A percentile compares a stretch with the other conserved stretches of the same genome.
These are phyloP conservation scores for Cyaniris semiargus DNA, from an alignment of 2,888 invertebrate genomes.

Conservation along the genomic window DNA sequence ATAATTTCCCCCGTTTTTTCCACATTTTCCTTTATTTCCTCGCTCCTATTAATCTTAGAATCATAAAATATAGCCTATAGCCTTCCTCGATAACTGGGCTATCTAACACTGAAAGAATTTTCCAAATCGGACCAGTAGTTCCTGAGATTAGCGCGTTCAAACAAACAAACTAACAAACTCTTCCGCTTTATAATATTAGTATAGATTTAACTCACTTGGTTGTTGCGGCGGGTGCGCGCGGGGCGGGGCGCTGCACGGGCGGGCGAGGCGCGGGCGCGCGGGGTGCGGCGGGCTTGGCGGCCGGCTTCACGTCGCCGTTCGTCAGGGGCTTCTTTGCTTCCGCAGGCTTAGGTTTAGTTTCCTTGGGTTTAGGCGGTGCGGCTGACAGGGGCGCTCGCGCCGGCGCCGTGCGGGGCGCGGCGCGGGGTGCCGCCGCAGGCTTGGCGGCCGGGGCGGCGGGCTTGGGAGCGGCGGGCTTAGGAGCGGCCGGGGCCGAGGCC, in stretches of 20 bases:
- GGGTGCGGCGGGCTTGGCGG: slow-evolving; percentile 47
- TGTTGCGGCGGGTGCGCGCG: slow-evolving; percentile 43
- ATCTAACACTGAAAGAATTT: no score
- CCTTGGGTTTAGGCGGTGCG: slow-evolving; percentile 48
- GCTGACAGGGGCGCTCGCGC: slow-evolving; percentile 43
- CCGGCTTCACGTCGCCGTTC: slow-evolving; percentile 73
- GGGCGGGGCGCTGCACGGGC: slow-evolving; percentile 43
- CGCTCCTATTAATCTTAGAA: no score
- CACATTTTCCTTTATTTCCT: no score
- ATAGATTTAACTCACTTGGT: slow-evolving; percentile 51
- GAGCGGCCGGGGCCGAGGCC: slow-evolving; percentile 51
- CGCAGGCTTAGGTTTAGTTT: slow-evolving; percentile 47
- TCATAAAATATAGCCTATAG: no score
- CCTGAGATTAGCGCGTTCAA: no score
- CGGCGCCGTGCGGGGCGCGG: slow-evolving; percentile 45
- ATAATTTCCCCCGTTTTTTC: no score
- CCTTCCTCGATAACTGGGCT: no score
- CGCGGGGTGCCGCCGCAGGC: slow-evolving; percentile 36
- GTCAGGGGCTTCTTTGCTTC: slow-evolving; percentile 68
- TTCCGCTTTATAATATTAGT: no score
- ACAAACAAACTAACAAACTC: no score
- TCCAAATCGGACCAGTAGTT: no score
- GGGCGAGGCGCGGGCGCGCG: slow-evolving; percentile 49
- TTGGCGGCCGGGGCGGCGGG: slow-evolving; percentile 28
- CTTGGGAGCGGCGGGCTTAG: slow-evolving; percentile 74